Base-by-base conservation (phyloP, 2,113 vertebrate species). In the Equus quagga region DNA sequence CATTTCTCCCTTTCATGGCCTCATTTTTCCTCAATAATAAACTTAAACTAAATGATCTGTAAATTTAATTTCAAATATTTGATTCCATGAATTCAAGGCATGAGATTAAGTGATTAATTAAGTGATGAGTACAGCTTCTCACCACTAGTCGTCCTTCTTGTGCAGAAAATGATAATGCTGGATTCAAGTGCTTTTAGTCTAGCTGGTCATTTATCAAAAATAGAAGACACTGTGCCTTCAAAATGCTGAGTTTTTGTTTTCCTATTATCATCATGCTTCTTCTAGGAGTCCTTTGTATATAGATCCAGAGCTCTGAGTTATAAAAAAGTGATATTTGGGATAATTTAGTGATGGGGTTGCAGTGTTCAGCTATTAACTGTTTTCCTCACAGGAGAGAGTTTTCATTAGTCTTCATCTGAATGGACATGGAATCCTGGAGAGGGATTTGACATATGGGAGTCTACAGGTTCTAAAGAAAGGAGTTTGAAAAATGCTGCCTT, bases 101-200 rank as follows among this genome's bases (percentile, higher is more conserved):
- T 26, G 76, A 79, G 28, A 62, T 41, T 41, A 41, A 41, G 36
- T 41, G 36, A 41, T 41, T 41, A 23, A 49, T 36, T 23, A 58
- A 88, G 58, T 8, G 62, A 72, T 0, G 8, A 87, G 24, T 98
- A 96, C 93, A 28, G 36, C 6, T 5, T 97, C 81, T 97, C 75
- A 76, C 98, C 98, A 98, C 98, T 98, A 99, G 99, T 98, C 97
- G 99, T 98, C 98, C 98, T 98, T 94, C 98, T 98, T 98, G 97
- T 92, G 93, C 95, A 97, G 79, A 85, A 90, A 98, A 98, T 97
- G 79, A 90, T 31, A 44, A 31, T 19, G 67, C 1, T 31, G 11
- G 21, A 9, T 3, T 4, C 44, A 23, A 15, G 6, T 19, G 60
- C 31, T 75, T 69, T 69, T 51, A 28, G 54, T 92, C 92, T 80